Evolutionary conservation across 2,888 invertebrate genomes (phyloP).

Genomic region (Selenia dentaria): DNA sequence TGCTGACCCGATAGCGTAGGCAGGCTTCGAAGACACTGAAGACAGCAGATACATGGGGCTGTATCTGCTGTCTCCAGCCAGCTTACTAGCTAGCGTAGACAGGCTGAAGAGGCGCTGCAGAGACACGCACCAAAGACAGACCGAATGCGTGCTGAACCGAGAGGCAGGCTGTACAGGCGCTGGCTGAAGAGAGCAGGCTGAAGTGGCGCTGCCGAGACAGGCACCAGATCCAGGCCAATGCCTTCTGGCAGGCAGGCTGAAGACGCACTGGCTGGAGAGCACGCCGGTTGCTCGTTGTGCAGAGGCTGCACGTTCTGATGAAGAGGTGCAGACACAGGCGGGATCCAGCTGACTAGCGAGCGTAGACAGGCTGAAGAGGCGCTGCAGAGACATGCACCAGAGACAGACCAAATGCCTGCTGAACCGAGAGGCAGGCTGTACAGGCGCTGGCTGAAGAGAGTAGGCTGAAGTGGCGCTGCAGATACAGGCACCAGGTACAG

Average conservation of each 20-base stretch:
- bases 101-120: not conserved
- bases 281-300: not conserved
- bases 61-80: not conserved
- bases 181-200: not conserved
- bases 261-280: not conserved
- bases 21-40: too few species aligned
- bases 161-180: not conserved
- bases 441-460: not conserved
- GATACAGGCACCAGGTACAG: not conserved
- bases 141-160: not conserved
- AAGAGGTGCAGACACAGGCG: not conserved
- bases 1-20: not conserved
- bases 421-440: not conserved
- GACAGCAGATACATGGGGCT: too few species aligned
- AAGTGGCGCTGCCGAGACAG: not conserved
- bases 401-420: not conserved
- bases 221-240: not conserved
- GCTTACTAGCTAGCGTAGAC: not conserved
- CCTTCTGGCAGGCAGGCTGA: too few species aligned
- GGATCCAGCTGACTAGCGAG: not conserved
- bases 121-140: too few species aligned
- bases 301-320: not conserved
- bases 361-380: not conserved
- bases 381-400: not conserved
- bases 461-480: not conserved